These are phyloP conservation scores for Gadus chalcogrammus DNA, from an alignment of 2,113 vertebrate genomes.

Conservation along the genomic window DNA sequence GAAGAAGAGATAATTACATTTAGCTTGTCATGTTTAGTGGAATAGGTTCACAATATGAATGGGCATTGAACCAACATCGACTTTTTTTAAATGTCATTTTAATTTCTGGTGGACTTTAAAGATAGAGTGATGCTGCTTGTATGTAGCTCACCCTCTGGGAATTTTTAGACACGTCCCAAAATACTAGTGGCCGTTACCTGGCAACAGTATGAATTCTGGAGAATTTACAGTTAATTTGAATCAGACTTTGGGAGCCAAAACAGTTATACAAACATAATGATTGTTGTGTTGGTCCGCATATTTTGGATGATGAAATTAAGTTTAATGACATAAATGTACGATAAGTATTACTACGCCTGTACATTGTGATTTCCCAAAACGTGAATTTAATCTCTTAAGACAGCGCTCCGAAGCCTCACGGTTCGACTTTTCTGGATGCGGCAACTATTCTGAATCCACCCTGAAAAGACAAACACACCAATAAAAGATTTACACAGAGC, in stretches of 20 bases:
- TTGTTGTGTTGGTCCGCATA: slow-evolving; percentile 15
- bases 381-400: slow-evolving; percentile 35
- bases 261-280: slow-evolving; percentile 12
- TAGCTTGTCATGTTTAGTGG: no score
- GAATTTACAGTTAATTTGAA: neutral
- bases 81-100: no score
- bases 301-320: slow-evolving; percentile 25
- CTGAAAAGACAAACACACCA: slow-evolving; percentile 19
- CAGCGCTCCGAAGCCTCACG: slow-evolving; percentile 36
- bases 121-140: neutral
- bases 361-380: neutral
- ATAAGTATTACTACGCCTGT: no score
- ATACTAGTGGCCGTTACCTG: neutral
- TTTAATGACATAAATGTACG: neutral
- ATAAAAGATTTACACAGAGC: slow-evolving; percentile 9
- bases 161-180: slow-evolving; percentile 26
- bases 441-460: slow-evolving; percentile 19
- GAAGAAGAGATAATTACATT: no score
- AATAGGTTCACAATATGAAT: no score
- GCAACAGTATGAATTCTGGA: no score
- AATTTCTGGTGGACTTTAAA: no score
- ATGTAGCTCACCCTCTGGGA: slow-evolving; percentile 15
- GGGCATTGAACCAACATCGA: no score
- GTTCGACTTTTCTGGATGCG: slow-evolving; percentile 23
- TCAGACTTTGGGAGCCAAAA: slow-evolving; percentile 19